These are phyloP conservation scores for Lapara coniferarum DNA, from an alignment of 2,888 invertebrate genomes.

Conservation along the genomic window DNA sequence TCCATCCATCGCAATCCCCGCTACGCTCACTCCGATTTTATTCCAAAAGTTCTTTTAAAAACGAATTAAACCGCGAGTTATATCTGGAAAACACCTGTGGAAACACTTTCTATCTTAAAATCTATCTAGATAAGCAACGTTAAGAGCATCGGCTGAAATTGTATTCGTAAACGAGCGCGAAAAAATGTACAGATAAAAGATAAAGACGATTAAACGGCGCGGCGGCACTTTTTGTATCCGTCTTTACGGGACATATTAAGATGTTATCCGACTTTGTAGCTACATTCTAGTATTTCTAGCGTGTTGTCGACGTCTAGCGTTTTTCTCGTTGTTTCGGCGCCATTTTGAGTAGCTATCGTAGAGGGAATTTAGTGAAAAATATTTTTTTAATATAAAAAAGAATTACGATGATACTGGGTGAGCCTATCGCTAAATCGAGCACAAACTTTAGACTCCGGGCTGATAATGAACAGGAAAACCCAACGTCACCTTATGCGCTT, in stretches of 20 bases:
- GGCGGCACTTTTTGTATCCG: slow-evolving; percentile 4
- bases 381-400: too few species aligned
- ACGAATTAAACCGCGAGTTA: neutral
- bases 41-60: neutral
- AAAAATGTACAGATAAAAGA: slow-evolving; percentile 13
- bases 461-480: too few species aligned
- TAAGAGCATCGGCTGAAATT: slow-evolving; percentile 4
- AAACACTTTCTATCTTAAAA: neutral
- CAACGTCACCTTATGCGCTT: too few species aligned
- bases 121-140: slow-evolving; percentile 6
- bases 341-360: neutral
- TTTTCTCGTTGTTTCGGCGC: neutral
- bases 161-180: neutral
- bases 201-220: slow-evolving; percentile 15
- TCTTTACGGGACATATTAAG: neutral
- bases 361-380: neutral
- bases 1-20: too few species aligned
- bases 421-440: too few species aligned
- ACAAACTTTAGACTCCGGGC: too few species aligned
- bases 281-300: slow-evolving; percentile 3
- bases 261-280: slow-evolving; percentile 3
- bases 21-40: too few species aligned
- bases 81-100: slow-evolving; percentile 10
- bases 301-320: neutral
- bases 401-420: too few species aligned